A percentile compares a stretch with the other conserved stretches of the same genome.
Evolutionary conservation across 2,113 vertebrate species (phyloP).

Genomic region (Clarias gariepinus): DNA sequence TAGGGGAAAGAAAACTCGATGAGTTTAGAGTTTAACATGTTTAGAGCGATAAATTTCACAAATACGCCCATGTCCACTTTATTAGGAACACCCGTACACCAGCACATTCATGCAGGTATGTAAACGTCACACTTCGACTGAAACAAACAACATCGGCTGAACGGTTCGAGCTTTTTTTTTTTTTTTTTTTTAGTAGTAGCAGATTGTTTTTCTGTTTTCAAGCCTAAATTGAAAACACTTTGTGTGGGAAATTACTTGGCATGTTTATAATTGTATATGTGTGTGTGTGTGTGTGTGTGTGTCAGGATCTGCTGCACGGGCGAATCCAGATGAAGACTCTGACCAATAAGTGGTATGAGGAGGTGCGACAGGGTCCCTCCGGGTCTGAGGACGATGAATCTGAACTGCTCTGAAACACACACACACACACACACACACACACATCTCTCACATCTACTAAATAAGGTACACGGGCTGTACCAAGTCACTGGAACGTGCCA

Average conservation of each 20-base stretch:
- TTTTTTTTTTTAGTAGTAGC: too few relatives aligned
- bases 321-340: conserved; percentile 98
- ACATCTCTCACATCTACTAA: neutral
- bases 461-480: neutral
- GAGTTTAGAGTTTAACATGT: too few relatives aligned
- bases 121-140: too few relatives aligned
- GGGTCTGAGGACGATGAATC: conserved; percentile 95
- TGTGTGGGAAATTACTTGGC: neutral
- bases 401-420: conserved; percentile 80
- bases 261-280: neutral
- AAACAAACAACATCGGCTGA: too few relatives aligned
- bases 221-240: neutral
- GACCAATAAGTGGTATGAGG: conserved; percentile 98
- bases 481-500: neutral
- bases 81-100: too few relatives aligned
- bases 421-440: conserved; percentile 4
- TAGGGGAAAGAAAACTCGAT: neutral
- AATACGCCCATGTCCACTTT: too few relatives aligned
- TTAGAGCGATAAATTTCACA: too few relatives aligned
- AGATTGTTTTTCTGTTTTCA: neutral
- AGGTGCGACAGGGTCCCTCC: conserved; percentile 95
- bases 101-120: too few relatives aligned
- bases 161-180: too few relatives aligned
- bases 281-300: conserved; percentile 13
- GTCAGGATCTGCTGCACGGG: conserved; percentile 89